Evolutionary conservation across 2,113 vertebrate species (phyloP).

Genomic region (Gallinago jamesoni): DNA sequence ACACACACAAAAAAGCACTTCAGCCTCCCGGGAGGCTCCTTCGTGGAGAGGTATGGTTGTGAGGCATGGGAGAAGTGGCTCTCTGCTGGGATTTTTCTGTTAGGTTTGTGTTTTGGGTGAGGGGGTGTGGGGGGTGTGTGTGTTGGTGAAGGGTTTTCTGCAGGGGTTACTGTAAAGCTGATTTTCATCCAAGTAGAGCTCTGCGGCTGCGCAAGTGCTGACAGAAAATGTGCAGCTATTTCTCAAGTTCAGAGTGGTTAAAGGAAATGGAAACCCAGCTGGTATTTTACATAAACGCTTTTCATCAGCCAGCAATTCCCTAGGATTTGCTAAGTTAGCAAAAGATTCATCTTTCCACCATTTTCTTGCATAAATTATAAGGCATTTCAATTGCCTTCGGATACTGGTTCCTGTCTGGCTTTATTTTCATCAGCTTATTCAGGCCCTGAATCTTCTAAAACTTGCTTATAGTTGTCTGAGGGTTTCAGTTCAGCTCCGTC

Average conservation of each 20-base stretch:
- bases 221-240: constrained; percentile 62
- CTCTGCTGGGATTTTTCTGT: background rate
- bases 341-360: constrained; percentile 33
- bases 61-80: too few relatives aligned
- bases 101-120: background rate
- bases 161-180: constrained; percentile 63
- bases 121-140: too few relatives aligned
- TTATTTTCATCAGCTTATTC: constrained; percentile 64
- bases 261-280: constrained; percentile 47
- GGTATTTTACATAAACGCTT: constrained; percentile 64
- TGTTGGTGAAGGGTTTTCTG: background rate
- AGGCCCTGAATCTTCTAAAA: constrained; percentile 51
- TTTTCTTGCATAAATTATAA: constrained; percentile 6
- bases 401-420: constrained; percentile 53
- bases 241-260: constrained; percentile 45
- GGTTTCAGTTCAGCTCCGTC: constrained; percentile 65
- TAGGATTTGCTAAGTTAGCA: constrained; percentile 69
- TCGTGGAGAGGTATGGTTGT: too few relatives aligned
- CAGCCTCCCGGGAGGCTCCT: too few relatives aligned
- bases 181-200: constrained; percentile 56
- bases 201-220: constrained; percentile 19
- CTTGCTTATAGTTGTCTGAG: constrained; percentile 72
- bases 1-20: too few relatives aligned
- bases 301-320: constrained; percentile 46
- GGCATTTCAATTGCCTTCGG: background rate